phyloP scores from a whole-genome alignment of 2,113 vertebrate species.

The Tringa solitaria region DNA sequence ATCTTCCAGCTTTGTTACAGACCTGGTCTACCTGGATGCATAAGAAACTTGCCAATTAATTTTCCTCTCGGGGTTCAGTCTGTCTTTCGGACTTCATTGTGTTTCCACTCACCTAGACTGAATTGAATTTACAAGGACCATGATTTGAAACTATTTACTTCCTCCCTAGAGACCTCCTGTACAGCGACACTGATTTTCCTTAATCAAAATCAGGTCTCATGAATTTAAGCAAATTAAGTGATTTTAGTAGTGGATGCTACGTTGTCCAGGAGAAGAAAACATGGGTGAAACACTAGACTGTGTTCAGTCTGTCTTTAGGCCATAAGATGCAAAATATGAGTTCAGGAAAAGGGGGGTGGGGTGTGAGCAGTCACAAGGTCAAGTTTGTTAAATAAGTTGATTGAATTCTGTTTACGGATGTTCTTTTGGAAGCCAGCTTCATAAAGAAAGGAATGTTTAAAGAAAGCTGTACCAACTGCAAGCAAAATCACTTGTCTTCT shows the following conservation, averaged over 20 bases:
- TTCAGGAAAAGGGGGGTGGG: neutral
- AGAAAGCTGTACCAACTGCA: neutral
- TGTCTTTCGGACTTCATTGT: neutral
- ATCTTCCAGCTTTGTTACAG: neutral
- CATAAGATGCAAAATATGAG: neutral
- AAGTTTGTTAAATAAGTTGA: neutral
- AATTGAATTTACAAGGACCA: neutral
- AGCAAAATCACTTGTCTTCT: neutral
- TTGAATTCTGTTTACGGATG: neutral
- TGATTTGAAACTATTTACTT: conserved; percentile 5
- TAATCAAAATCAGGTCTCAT: neutral
- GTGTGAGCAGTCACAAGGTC: neutral
- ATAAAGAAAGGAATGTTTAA: neutral
- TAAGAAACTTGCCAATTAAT: neutral
- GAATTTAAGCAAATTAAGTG: neutral
- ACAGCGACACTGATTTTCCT: neutral
- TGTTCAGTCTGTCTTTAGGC: neutral
- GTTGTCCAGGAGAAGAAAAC: neutral
- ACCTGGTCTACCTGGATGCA: neutral
- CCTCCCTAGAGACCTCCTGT: neutral
- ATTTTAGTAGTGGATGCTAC: neutral
- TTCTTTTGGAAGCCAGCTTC: neutral
- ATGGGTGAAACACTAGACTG: neutral
- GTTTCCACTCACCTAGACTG: neutral
- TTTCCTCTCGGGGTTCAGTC: neutral